Evolutionary conservation across 2,797 vertebrate genomes (phyloP).

Genomic region (Coregonus suidteri): DNA sequence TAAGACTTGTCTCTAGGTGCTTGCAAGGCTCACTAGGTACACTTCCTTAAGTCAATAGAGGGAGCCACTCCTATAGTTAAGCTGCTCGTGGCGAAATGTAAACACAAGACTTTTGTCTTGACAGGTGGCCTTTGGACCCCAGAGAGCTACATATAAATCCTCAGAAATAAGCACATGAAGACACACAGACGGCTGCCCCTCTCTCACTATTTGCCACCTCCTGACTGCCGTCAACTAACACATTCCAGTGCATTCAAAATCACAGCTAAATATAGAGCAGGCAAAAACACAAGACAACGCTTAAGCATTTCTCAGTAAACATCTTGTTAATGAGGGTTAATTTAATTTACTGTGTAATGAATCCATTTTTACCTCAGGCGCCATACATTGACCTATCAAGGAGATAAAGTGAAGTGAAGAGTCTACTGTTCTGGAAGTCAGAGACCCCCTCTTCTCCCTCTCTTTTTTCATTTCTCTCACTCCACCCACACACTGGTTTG

Average conservation of each 20-base stretch:
- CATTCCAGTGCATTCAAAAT: constrained; percentile 51
- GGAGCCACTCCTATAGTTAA: constrained; percentile 29
- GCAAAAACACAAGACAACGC: constrained; percentile 11
- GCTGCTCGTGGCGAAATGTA: constrained; percentile 30
- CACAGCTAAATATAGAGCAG: constrained; percentile 6
- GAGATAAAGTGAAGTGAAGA: constrained; percentile 48
- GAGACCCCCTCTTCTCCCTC: background rate
- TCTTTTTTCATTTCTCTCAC: background rate
- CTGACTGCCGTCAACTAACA: constrained; percentile 45
- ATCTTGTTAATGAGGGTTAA: constrained; percentile 1
- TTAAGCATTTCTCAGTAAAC: background rate
- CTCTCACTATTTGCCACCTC: constrained; percentile 17
- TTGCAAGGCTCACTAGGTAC: constrained; percentile 36
- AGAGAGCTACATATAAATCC: constrained; percentile 6
- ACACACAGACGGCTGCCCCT: constrained; percentile 9
- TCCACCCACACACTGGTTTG: constrained; percentile 59
- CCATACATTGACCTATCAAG: constrained; percentile 49
- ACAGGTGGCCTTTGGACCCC: constrained; percentile 57
- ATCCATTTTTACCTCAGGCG: constrained; percentile 58
- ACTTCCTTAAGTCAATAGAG: constrained; percentile 39
- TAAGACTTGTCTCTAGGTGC: background rate
- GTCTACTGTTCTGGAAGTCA: constrained; percentile 37
- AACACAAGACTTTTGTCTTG: constrained; percentile 43
- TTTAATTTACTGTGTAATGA: constrained; percentile 38
- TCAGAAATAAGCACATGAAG: background rate